Conservation (phyloP, 2,797 vertebrate genomes). For the Catamblyrhynchus diadema region DNA sequence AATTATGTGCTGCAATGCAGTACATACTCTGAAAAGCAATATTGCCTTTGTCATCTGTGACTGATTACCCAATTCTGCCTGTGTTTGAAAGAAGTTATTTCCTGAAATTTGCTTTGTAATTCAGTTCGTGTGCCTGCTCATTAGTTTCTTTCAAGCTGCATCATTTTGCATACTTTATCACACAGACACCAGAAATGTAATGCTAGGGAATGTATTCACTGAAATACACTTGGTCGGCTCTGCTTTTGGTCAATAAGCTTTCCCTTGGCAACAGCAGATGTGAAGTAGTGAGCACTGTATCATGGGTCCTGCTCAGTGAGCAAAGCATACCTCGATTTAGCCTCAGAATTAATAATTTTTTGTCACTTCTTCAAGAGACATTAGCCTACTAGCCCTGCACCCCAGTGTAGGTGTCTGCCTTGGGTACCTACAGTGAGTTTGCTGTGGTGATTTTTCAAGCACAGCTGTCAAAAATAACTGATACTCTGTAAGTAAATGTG, state of each 20-base stretch:
- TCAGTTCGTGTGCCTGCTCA: neutral
- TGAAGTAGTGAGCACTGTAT: neutral
- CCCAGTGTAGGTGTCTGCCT: neutral
- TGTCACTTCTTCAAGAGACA: neutral
- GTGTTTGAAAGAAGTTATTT: slow-evolving; percentile 36
- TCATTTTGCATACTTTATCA: slow-evolving; percentile 37
- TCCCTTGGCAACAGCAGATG: neutral
- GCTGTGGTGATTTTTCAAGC: neutral
- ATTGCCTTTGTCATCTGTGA: slow-evolving; percentile 45
- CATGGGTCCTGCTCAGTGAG: neutral
- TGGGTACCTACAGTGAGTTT: neutral
- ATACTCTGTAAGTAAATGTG: neutral
- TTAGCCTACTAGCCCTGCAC: neutral
- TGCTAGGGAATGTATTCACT: neutral
- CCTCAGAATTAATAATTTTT: neutral
- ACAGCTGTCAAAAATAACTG: neutral
- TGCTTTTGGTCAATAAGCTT: neutral
- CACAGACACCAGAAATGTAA: neutral
- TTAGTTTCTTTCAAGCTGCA: slow-evolving; percentile 43
- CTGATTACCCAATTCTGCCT: slow-evolving; percentile 36
- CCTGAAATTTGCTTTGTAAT: slow-evolving; percentile 42
- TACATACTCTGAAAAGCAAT: slow-evolving; percentile 32
- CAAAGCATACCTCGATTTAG: neutral
- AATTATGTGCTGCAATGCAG: slow-evolving; percentile 42
- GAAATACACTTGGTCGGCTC: neutral